These are phyloP conservation scores for Creontiades dilutus DNA, from an alignment of 2,888 invertebrate species.

Conservation along the genomic window DNA sequence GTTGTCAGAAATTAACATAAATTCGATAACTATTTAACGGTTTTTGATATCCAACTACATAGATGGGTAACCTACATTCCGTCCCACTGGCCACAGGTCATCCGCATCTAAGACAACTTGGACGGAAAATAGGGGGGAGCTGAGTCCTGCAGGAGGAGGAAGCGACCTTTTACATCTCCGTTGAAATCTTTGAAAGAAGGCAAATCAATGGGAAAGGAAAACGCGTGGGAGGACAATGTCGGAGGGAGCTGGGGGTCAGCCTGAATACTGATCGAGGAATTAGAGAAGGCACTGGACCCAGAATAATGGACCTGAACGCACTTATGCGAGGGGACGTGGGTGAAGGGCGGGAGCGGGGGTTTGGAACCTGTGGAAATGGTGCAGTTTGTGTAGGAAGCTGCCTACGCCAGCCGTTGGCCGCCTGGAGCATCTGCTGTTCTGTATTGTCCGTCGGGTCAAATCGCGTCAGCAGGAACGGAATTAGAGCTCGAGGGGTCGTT, in stretches of 20 bases:
- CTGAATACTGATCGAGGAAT: slow-evolving; percentile 67
- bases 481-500: background rate
- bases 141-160: background rate
- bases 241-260: background rate
- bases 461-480: slow-evolving; percentile 51
- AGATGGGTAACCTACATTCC: background rate
- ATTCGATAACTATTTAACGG: too few relatives aligned
- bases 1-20: too few relatives aligned
- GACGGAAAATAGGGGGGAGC: slow-evolving; percentile 28
- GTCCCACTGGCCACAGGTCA: background rate
- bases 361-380: background rate
- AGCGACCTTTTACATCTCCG: slow-evolving; percentile 20
- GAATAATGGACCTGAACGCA: background rate
- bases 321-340: slow-evolving; percentile 23
- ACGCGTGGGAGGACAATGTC: slow-evolving; percentile 26
- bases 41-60: background rate
- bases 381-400: slow-evolving; percentile 31
- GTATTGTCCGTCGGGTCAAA: slow-evolving; percentile 49
- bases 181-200: slow-evolving; percentile 29
- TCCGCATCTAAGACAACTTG: slow-evolving; percentile 10
- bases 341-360: background rate
- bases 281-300: slow-evolving; percentile 41
- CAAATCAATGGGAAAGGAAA: slow-evolving; percentile 22
- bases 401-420: slow-evolving; percentile 4
- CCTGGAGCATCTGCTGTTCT: background rate